Conservation (phyloP, 2,888 invertebrate genomes). For the Spodoptera littoralis region DNA sequence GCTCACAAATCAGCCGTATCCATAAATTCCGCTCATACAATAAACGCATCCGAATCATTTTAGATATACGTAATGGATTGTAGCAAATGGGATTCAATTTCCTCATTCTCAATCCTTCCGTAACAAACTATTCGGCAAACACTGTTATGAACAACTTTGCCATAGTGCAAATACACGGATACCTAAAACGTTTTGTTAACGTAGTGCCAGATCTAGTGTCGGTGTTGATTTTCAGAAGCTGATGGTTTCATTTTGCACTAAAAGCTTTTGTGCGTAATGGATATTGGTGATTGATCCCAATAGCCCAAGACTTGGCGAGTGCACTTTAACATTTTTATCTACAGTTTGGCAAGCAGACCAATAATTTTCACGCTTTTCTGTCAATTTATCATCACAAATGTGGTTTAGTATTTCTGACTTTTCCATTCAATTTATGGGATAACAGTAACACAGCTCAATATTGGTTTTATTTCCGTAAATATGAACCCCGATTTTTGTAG, state of each 20-base stretch:
- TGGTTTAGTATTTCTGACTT: constrained; percentile 17
- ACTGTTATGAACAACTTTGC: constrained; percentile 40
- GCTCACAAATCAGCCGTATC: constrained; percentile 33
- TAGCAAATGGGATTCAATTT: constrained; percentile 68
- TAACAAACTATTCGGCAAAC: constrained; percentile 55
- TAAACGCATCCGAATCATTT: constrained; percentile 37
- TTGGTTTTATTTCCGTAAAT: constrained; percentile 33
- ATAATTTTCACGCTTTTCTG: constrained; percentile 20
- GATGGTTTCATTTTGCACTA: constrained; percentile 61
- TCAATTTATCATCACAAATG: constrained; percentile 25
- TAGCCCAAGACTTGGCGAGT: constrained; percentile 47
- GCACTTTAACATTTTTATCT: constrained; percentile 48
- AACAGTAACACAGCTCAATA: constrained; percentile 6
- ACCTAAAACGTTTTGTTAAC: constrained; percentile 35
- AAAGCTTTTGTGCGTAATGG: constrained; percentile 67
- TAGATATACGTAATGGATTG: constrained; percentile 62
- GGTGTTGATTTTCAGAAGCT: constrained; percentile 55
- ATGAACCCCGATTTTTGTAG: constrained; percentile 36
- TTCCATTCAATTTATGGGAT: constrained; percentile 19
- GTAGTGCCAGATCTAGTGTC: constrained; percentile 47
- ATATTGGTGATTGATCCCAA: constrained; percentile 55
- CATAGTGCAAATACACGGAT: constrained; percentile 23
- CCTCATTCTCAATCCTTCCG: constrained; percentile 66
- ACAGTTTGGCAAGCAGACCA: constrained; percentile 30
- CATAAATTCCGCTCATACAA: constrained; percentile 33